phyloP scores from a whole-genome alignment of 1,140 invertebrate species.

The Mycetomoellerius zeteki region DNA sequence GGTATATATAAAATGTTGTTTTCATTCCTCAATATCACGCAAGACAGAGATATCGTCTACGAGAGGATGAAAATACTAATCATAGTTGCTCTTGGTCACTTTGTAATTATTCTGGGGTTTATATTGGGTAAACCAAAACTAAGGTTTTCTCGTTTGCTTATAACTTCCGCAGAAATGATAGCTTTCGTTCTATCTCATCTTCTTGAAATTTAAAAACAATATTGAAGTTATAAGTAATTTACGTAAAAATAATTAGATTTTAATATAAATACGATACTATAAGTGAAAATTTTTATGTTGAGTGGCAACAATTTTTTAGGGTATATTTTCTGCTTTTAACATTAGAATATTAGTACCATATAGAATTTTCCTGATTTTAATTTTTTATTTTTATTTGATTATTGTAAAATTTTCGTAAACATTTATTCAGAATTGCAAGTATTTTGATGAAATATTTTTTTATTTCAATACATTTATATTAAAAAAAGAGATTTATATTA shows the following conservation, averaged over 20 bases:
- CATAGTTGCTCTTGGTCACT: slow-evolving; percentile 6
- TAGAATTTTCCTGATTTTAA: not conserved
- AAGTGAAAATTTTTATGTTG: not conserved
- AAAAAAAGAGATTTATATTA: not conserved
- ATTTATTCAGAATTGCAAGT: not conserved
- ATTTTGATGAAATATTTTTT: not conserved
- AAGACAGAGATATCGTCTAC: not conserved
- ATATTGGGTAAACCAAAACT: not conserved
- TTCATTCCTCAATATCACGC: not conserved
- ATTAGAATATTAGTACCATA: not conserved
- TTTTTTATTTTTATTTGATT: not conserved
- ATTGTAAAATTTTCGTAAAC: not conserved
- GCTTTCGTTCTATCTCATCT: not conserved
- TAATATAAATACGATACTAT: not conserved
- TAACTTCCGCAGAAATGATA: slow-evolving; percentile 44
- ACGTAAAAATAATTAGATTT: slow-evolving; percentile 6
- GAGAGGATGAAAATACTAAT: slow-evolving; percentile 61
- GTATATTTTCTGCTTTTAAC: not conserved
- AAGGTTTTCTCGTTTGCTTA: not conserved
- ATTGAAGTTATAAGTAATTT: slow-evolving; percentile 7
- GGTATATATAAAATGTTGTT: not conserved
- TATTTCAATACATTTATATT: not conserved
- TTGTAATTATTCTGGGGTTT: slow-evolving; percentile 43
- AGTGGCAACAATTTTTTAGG: not conserved
- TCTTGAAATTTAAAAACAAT: not conserved